Conservation (phyloP, 2,113 vertebrate genomes). For the Hippocampus guttulatus region DNA sequence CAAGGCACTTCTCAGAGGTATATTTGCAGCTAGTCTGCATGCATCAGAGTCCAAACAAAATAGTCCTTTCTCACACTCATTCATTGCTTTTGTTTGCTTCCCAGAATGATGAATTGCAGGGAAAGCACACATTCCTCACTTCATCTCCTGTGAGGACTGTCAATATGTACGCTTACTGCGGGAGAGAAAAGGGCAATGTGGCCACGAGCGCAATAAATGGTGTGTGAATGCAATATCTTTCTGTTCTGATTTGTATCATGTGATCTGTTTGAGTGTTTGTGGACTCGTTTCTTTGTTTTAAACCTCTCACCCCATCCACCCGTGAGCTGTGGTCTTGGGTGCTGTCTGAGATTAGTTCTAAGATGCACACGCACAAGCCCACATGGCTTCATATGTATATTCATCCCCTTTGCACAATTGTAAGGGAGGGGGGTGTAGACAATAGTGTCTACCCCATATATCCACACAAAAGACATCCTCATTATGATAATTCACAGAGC, state of each 20-base stretch:
- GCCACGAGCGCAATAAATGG: slow-evolving; percentile 8
- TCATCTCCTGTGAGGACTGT: slow-evolving; percentile 21
- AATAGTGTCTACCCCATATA: slow-evolving; percentile 34
- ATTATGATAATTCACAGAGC: slow-evolving; percentile 17
- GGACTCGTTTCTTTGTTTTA: slow-evolving; percentile 56
- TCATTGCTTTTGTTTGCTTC: slow-evolving; percentile 37
- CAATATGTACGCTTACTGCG: slow-evolving; percentile 57
- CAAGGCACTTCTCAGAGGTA: neutral
- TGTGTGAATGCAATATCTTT: slow-evolving; percentile 9
- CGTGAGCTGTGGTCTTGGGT: slow-evolving; percentile 17
- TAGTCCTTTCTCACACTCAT: slow-evolving; percentile 7
- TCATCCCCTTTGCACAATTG: neutral
- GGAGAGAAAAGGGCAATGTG: slow-evolving; percentile 23
- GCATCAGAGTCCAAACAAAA: neutral
- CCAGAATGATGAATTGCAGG: slow-evolving; percentile 16
- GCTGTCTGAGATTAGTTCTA: slow-evolving; percentile 41
- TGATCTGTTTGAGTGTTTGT: slow-evolving; percentile 56
- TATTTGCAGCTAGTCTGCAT: neutral
- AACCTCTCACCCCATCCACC: slow-evolving; percentile 9
- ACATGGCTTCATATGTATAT: slow-evolving; percentile 1
- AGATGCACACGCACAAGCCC: slow-evolving; percentile 13
- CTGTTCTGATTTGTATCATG: slow-evolving; percentile 44
- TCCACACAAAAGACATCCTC: slow-evolving; percentile 5
- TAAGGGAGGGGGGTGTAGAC: slow-evolving; percentile 25
- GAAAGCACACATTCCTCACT: slow-evolving; percentile 28